A percentile compares a stretch with the other conserved stretches of the same genome.
phyloP scores from a whole-genome alignment of 2,797 vertebrate species.

The Melanotaenia trifasciata region DNA sequence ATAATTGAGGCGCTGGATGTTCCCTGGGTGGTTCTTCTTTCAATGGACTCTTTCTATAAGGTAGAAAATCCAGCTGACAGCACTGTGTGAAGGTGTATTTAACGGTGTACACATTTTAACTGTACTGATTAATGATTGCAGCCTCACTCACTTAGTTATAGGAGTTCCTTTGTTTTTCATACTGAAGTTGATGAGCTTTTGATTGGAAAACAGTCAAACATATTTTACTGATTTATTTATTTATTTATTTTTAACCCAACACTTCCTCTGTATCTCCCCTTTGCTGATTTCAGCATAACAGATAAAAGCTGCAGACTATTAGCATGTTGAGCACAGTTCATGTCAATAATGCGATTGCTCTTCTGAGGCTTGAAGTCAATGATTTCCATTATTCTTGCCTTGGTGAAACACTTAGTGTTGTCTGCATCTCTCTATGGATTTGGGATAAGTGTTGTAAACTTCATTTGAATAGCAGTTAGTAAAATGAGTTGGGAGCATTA shows the following conservation, averaged over 20 bases:
- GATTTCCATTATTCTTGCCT: neutral
- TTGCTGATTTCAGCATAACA: neutral
- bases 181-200: slow-evolving; percentile 6
- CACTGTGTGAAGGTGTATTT: neutral
- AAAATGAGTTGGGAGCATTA: neutral
- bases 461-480: neutral
- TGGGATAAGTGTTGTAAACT: neutral
- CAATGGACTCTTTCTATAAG: slow-evolving; percentile 96
- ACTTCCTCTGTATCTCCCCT: neutral
- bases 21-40: slow-evolving; percentile 93
- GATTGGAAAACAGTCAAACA: slow-evolving; percentile 3
- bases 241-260: neutral
- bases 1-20: slow-evolving; percentile 93
- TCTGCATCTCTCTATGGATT: neutral
- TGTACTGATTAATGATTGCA: neutral
- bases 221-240: neutral
- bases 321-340: slow-evolving; percentile 1
- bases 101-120: neutral
- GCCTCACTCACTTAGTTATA: neutral
- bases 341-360: slow-evolving; percentile 13
- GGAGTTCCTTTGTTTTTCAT: no score
- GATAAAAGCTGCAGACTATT: slow-evolving; percentile 4
- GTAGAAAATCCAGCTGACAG: slow-evolving; percentile 56
- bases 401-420: neutral
- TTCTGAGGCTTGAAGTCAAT: slow-evolving; percentile 7